Evolutionary conservation across 2,888 invertebrate species (phyloP), one percentile per base, ranked within the genome.

Genomic region (Hyppa rectilinea): DNA sequence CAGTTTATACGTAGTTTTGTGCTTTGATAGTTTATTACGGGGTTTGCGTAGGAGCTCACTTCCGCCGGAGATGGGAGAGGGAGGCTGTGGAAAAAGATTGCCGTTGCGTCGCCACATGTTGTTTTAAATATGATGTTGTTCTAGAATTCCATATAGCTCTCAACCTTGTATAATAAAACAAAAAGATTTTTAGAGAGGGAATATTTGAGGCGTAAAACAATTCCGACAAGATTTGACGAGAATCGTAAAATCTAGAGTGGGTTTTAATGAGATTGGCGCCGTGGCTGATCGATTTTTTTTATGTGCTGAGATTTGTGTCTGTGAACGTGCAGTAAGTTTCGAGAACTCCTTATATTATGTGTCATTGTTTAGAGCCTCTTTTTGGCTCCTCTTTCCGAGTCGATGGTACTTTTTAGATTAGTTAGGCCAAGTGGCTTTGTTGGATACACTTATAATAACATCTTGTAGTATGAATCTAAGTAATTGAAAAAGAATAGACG

Each of bases 251-350:
- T 71, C 78, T 70, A 45, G 50, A 77, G 78, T 52, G 29, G 23
- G 14, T 72, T 77, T 77, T 72, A 72, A 72, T 71, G 71, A 72
- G 56, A 77, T 72, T 77, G 77, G 71, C 72, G 43, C 55, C 56
- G 72, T 56, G 70, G 34, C 31, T 72, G 78, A 77, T 77, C 72
- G 78, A 77, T 70, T 70, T 47, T 43, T 23, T 77, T 77, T 72
- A 55, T 77, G 49, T 43, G 47, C 36, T 17, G 71, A 56, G 71
- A 56, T 70, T 70, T 56, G 36, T 49, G 69, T 70, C 20, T 55
- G 23, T 14, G 10, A 49, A 43, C 10, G 9, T 53, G 55, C 20
- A 69, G 45, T 20, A 5, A 26, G 38, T 26, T 53, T 47, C 3
- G 4, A 47, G 17, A 20, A 67, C 23, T 47, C 47, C 12, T 23